Percentiles rank a stretch among this genome's conserved stretches.
Evolutionary conservation across 2,797 vertebrate species (phyloP).

Genomic region (Galago senegalensis): DNA sequence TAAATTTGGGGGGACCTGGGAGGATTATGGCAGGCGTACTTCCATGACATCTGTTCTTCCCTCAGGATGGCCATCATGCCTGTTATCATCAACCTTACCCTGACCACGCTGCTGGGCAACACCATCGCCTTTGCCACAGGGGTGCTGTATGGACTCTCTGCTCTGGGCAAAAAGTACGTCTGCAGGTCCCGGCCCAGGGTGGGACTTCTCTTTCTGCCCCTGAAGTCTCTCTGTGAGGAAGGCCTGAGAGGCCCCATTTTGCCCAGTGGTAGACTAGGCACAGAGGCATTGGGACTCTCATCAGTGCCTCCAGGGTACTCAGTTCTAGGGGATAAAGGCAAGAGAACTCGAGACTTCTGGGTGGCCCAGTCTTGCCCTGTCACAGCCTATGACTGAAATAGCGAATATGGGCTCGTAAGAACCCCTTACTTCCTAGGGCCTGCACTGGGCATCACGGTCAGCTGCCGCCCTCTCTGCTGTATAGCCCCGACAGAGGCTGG

Average conservation of each 20-base stretch:
- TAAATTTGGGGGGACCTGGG: rapidly evolving
- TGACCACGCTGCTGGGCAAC: slow-evolving; percentile 97
- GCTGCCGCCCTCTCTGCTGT: background rate
- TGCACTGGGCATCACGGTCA: rapidly evolving
- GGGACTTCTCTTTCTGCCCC: background rate
- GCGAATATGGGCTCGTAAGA: rapidly evolving
- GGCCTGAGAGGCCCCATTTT: background rate
- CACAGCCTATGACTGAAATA: rapidly evolving
- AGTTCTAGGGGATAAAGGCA: background rate
- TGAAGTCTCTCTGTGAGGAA: rapidly evolving
- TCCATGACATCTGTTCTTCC: background rate
- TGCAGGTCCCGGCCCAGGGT: rapidly evolving
- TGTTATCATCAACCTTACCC: slow-evolving; percentile 93
- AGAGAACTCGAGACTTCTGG: background rate
- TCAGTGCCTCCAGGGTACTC: background rate
- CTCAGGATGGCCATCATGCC: slow-evolving; percentile 96
- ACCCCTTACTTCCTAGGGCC: background rate
- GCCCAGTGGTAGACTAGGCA: background rate
- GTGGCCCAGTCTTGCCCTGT: rapidly evolving
- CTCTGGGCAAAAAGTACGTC: slow-evolving; percentile 96
- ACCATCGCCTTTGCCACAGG: slow-evolving; percentile 96
- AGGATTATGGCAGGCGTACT: rapidly evolving
- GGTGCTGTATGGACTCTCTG: slow-evolving; percentile 97
- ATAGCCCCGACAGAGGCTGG: background rate
- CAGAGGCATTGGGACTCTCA: background rate